phyloP scores from a whole-genome alignment of 2,797 vertebrate genomes.

The Notamacropus eugenii region DNA sequence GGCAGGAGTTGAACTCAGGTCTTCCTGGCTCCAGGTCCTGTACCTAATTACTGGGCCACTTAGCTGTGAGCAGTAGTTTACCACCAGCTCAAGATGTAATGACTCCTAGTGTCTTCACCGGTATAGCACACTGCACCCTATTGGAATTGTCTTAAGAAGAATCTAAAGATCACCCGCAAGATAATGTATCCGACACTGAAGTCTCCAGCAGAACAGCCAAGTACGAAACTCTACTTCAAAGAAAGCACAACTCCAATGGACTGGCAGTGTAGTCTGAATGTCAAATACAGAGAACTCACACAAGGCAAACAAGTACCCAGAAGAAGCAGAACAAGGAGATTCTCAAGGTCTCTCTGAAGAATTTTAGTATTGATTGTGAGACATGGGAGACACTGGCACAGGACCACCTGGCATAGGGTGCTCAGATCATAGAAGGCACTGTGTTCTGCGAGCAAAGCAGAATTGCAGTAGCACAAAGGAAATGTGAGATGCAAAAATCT shows the following conservation, averaged over 20 bases:
- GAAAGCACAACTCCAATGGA: too few relatives aligned
- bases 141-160: too few relatives aligned
- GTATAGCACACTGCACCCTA: neutral
- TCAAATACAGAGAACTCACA: too few relatives aligned
- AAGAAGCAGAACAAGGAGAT: neutral
- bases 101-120: neutral
- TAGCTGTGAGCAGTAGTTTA: neutral
- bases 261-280: too few relatives aligned
- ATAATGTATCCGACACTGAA: too few relatives aligned
- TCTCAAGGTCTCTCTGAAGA: neutral
- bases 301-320: neutral
- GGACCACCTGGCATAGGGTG: neutral
- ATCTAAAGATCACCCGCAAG: too few relatives aligned
- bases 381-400: neutral
- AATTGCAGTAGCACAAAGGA: neutral
- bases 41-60: neutral
- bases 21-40: neutral
- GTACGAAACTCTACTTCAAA: too few relatives aligned
- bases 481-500: neutral
- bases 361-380: neutral
- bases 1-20: neutral
- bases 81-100: neutral
- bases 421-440: neutral
- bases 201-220: too few relatives aligned
- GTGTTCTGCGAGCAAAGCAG: neutral